Conservation (phyloP, 2,113 vertebrate species). For the Carassius gibelio region DNA sequence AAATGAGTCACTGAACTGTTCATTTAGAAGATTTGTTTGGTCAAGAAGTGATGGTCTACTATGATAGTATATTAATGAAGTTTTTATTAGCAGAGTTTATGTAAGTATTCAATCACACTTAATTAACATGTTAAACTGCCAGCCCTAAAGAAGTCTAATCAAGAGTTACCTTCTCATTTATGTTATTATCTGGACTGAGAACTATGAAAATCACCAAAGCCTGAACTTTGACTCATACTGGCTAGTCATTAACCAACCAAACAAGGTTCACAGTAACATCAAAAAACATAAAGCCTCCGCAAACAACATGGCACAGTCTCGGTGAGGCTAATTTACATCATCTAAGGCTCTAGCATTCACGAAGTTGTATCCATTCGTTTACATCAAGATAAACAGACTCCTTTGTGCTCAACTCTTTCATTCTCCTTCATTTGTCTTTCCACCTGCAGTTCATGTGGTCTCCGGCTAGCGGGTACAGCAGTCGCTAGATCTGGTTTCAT, state of each 20-base stretch:
- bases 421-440: conserved; percentile 40
- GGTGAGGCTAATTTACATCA: neutral
- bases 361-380: neutral
- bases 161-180: neutral
- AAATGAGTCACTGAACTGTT: neutral
- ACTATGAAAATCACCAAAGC: neutral
- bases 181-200: neutral
- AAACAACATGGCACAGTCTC: neutral
- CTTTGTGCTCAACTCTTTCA: conserved; percentile 13
- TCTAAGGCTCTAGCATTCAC: neutral
- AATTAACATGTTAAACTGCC: neutral
- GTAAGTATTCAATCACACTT: neutral
- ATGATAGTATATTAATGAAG: too few species aligned
- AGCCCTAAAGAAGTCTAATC: neutral
- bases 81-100: too few species aligned
- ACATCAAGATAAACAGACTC: neutral
- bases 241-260: neutral
- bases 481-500: conserved; percentile 28
- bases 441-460: conserved; percentile 14
- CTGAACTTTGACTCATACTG: neutral
- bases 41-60: too few species aligned
- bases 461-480: neutral
- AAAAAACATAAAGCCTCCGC: neutral
- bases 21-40: neutral
- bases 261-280: neutral